Base-by-base conservation (phyloP, 2,113 vertebrate genomes). In the Cebus imitator region DNA sequence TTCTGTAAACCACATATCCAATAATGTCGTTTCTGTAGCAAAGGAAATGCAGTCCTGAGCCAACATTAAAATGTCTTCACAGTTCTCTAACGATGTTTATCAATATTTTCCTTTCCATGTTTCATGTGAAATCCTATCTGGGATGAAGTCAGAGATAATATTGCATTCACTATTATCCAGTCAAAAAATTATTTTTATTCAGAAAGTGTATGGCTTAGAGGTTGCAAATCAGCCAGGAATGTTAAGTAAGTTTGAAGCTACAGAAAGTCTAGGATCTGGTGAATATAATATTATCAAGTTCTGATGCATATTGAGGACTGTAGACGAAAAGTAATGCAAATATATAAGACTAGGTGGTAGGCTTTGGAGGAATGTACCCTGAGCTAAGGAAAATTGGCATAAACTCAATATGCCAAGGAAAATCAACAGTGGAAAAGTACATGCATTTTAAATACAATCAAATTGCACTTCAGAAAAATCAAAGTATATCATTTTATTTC, bases 401-500 rank as follows among this genome's bases (percentile, higher is more conserved):
- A 35, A 90, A 95, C 55, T 75, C 66, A 43, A 30, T 85, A n/a
- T 78, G 6, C 76, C 68, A 85, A 72, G n/a, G 79, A 66, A 97
- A 83, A 27, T n/a, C 30, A 88, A 72, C 48, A 94, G 43, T 78
- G 6, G 13, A n/a, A 58, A 66, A 80, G 0, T 83, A 61, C 43
- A 27, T 96, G 72, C 32, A 66, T 18, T 81, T 96, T 95, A 95
- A 91, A 73, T 93, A 0, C 23, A 68, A 81, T 79, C 68, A 83
- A 40, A 94, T 81, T 93, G 40, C 32, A 80, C 27, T 72, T 93
- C 88, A 97, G 43, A 87, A 96, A 94, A 94, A 95, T 89, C 35
- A 94, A 97, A 87, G 68, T 52, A 90, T 81, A 50, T 3, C 21
- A 81, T 94, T 90, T 88, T 11, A 73, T 88, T 81, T 88, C 48